Conservation (phyloP, 2,797 vertebrate genomes). For the Pipistrellus pygmaeus region DNA sequence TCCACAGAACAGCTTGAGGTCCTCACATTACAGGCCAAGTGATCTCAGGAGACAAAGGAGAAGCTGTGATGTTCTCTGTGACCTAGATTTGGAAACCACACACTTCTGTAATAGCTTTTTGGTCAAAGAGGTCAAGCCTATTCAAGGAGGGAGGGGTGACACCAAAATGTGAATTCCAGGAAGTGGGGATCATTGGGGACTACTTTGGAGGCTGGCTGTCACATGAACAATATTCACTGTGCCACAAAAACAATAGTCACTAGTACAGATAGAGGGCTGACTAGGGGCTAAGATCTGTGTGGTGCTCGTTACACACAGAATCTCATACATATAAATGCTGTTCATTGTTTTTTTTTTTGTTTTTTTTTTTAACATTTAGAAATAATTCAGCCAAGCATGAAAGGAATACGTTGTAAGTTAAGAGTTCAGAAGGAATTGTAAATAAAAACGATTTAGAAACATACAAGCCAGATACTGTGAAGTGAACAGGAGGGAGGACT, state of each 20-base stretch:
- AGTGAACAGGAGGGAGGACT: background rate
- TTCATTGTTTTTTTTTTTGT: background rate
- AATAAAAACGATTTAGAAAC: background rate
- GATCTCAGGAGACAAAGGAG: background rate
- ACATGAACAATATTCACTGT: background rate
- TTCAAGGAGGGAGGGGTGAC: background rate
- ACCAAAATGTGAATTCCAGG: background rate
- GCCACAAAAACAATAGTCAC: background rate
- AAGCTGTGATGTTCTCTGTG: background rate
- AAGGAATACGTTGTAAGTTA: background rate
- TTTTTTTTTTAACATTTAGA: background rate
- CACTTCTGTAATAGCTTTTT: background rate
- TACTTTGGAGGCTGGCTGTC: background rate
- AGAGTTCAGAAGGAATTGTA: background rate
- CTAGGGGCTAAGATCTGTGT: background rate
- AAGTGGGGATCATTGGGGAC: background rate
- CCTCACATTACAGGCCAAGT: background rate
- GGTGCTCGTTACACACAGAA: background rate
- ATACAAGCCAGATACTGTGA: background rate
- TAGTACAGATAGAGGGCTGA: background rate
- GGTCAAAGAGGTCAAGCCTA: background rate
- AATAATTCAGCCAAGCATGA: background rate
- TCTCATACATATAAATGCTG: background rate
- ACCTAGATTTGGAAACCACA: background rate
- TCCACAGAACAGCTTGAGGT: background rate